phyloP scores from a whole-genome alignment of 2,888 invertebrate species.

The Thyatira batis region DNA sequence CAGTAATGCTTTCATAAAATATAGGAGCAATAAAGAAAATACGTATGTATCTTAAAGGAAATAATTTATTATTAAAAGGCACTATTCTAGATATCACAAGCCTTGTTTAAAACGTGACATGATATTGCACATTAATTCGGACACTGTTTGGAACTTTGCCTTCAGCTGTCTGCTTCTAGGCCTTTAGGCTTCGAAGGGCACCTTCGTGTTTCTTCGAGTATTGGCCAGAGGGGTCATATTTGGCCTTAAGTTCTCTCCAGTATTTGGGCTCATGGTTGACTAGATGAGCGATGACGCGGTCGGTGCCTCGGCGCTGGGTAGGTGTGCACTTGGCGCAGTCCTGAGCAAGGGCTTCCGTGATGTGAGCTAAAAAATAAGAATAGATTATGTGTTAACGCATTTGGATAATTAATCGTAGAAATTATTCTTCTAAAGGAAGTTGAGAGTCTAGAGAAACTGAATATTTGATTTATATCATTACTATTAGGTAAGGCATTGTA shows the following conservation, averaged over 20 bases:
- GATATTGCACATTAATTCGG: not conserved
- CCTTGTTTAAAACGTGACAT: not conserved
- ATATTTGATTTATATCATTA: too few species aligned
- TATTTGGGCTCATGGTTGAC: slow-evolving; percentile 47
- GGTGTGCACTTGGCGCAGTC: slow-evolving; percentile 36
- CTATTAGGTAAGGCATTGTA: too few species aligned
- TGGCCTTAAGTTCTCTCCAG: slow-evolving; percentile 52
- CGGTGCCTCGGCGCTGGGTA: slow-evolving; percentile 49
- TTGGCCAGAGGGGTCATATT: slow-evolving; percentile 55
- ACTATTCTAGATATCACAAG: not conserved
- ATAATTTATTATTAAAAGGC: not conserved
- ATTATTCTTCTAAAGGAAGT: too few species aligned
- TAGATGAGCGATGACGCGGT: slow-evolving; percentile 48
- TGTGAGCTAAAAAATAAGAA: slow-evolving; percentile 37
- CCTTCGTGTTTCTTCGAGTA: slow-evolving; percentile 47
- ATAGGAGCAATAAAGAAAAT: not conserved
- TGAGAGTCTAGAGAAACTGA: too few species aligned
- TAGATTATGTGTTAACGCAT: not conserved
- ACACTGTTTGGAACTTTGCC: not conserved
- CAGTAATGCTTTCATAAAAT: too few species aligned
- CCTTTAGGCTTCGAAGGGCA: slow-evolving; percentile 32
- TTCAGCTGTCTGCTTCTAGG: slow-evolving; percentile 4
- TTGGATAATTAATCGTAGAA: slow-evolving; percentile 11
- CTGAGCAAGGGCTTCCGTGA: slow-evolving; percentile 48
- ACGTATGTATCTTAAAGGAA: not conserved